Conservation (phyloP, 2,113 vertebrate genomes). For the Sebastes fasciatus region DNA sequence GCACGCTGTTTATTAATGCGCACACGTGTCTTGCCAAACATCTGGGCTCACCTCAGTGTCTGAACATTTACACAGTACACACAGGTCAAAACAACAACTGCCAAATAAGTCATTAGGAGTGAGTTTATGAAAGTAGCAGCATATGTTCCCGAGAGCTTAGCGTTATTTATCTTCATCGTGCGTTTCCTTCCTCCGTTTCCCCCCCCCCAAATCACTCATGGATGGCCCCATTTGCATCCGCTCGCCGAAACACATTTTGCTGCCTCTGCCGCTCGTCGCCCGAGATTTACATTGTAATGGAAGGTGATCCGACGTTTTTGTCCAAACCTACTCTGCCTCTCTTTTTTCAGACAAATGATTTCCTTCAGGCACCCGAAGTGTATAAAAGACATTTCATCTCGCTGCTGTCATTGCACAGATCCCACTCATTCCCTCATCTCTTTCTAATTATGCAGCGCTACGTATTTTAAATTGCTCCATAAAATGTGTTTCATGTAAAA, state of each 20-base stretch:
- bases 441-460: conserved; percentile 72
- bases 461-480: conserved; percentile 74
- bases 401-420: conserved; percentile 54
- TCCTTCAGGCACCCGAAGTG: conserved; percentile 9
- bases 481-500: conserved; percentile 78
- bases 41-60: conserved; percentile 75
- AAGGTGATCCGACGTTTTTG: conserved; percentile 34
- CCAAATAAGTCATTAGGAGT: conserved; percentile 74
- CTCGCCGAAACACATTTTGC: conserved; percentile 23
- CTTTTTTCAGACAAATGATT: conserved; percentile 31
- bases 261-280: conserved; percentile 10
- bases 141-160: conserved; percentile 62
- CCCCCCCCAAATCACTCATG: conserved; percentile 49
- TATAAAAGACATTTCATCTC: conserved; percentile 51
- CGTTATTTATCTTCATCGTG: conserved; percentile 68
- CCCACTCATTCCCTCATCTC: conserved; percentile 67
- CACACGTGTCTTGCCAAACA: conserved; percentile 73
- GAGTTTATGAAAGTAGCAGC: conserved; percentile 61
- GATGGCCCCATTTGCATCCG: conserved; percentile 62
- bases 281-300: conserved; percentile 56
- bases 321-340: conserved; percentile 22
- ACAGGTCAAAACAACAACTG: conserved; percentile 77
- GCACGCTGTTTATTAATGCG: conserved; percentile 69
- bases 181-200: conserved; percentile 47
- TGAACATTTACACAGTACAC: conserved; percentile 74